Conservation (phyloP, 2,797 vertebrate species). For the Gymnoscopelus braueri region DNA sequence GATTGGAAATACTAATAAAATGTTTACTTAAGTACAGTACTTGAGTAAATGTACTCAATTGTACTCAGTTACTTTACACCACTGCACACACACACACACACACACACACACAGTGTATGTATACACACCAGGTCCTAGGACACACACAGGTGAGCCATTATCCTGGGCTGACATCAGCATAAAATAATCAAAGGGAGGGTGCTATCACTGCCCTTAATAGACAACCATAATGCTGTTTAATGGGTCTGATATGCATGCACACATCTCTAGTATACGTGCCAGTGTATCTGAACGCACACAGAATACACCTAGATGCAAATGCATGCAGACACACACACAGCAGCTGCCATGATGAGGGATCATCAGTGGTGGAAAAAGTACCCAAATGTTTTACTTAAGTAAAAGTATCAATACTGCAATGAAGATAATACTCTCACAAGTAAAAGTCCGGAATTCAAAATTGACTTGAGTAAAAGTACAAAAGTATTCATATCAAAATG, state of each 20-base stretch:
- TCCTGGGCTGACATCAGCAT: constrained; percentile 36
- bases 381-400: too few species aligned
- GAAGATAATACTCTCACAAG: too few species aligned
- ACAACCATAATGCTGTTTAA: constrained; percentile 13
- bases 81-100: constrained; percentile 1
- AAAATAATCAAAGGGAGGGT: constrained; percentile 28
- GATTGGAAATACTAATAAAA: too few species aligned
- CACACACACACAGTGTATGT: constrained; percentile 2
- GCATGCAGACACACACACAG: constrained; percentile 27
- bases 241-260: constrained; percentile 8
- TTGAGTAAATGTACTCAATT: too few species aligned
- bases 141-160: not conserved
- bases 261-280: not conserved
- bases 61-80: too few species aligned
- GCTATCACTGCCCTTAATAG: constrained; percentile 12
- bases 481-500: too few species aligned
- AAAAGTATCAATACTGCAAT: too few species aligned
- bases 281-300: not conserved
- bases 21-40: too few species aligned
- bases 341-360: constrained; percentile 16
- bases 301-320: constrained; percentile 22
- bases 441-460: too few species aligned
- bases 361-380: too few species aligned
- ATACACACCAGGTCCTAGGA: too few species aligned
- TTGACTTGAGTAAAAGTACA: too few species aligned